Evolutionary conservation across 2,797 vertebrate species (phyloP).

Genomic region (Sarcoramphus papa): DNA sequence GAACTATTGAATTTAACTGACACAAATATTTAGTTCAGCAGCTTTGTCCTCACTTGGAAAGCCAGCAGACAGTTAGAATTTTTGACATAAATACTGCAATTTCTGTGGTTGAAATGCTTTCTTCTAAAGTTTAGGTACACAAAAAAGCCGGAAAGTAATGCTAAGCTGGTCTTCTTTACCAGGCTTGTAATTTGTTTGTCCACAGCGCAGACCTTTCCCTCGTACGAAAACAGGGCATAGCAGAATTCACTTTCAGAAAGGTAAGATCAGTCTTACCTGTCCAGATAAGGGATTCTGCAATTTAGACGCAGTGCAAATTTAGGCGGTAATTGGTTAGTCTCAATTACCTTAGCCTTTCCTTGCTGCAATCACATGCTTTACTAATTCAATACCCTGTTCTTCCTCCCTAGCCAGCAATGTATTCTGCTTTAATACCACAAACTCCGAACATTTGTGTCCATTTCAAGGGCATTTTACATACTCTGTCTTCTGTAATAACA

Average conservation of each 20-base stretch:
- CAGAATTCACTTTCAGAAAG: background rate
- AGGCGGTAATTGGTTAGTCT: background rate
- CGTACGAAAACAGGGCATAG: rapidly evolving
- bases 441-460: background rate
- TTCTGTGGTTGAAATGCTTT: background rate
- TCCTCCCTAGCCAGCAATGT: background rate
- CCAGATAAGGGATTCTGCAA: background rate
- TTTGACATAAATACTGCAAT: background rate
- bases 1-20: background rate
- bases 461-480: background rate
- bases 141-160: background rate
- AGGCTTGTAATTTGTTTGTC: too few relatives aligned
- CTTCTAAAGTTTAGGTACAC: background rate
- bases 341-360: background rate
- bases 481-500: background rate
- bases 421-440: background rate
- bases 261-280: background rate
- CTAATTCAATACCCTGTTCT: background rate
- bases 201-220: background rate
- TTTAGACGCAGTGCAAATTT: background rate
- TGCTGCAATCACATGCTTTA: background rate
- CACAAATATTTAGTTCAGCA: background rate
- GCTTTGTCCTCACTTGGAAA: background rate
- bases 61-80: background rate
- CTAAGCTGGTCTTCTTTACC: background rate